Percentiles rank a stretch among this genome's conserved stretches.
Evolutionary conservation across 1,140 invertebrate species (phyloP).

Genomic region (Drosophila baimaii): DNA sequence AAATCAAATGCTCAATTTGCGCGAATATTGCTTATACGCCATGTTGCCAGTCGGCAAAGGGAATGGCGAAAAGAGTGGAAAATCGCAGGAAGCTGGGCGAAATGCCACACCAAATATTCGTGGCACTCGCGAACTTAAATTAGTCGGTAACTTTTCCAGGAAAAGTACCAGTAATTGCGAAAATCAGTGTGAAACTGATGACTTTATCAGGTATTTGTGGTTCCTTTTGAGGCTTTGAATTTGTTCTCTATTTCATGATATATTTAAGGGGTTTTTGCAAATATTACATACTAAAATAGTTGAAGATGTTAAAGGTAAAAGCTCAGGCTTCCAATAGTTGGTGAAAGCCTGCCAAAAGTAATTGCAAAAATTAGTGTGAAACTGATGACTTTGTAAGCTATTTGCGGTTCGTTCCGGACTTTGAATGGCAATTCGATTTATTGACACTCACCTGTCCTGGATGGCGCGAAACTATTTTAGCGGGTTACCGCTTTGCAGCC

Average conservation of each 20-base stretch:
- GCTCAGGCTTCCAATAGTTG: slow-evolving; percentile 9
- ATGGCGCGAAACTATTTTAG: slow-evolving; percentile 44
- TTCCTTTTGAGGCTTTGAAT: not conserved
- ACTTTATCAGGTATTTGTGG: slow-evolving; percentile 15
- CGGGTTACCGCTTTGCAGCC: slow-evolving; percentile 15
- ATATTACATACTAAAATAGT: not conserved
- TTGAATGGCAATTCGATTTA: slow-evolving; percentile 19
- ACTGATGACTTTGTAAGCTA: slow-evolving; percentile 11
- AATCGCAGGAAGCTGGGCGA: slow-evolving; percentile 2
- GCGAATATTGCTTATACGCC: slow-evolving; percentile 73
- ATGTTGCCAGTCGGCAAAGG: slow-evolving; percentile 16
- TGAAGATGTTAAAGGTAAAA: not conserved
- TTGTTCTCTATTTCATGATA: slow-evolving; percentile 7
- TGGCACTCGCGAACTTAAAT: slow-evolving; percentile 28
- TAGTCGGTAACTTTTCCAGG: slow-evolving; percentile 31
- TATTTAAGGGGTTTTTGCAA: no score
- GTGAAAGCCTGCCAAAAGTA: slow-evolving; percentile 39
- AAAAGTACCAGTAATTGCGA: slow-evolving; percentile 46
- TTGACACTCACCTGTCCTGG: slow-evolving; percentile 27
- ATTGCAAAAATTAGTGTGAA: slow-evolving; percentile 36
- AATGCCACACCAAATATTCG: not conserved
- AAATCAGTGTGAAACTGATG: slow-evolving; percentile 13
- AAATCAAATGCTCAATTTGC: slow-evolving; percentile 82
- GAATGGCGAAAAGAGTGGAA: slow-evolving; percentile 22
- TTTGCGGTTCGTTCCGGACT: slow-evolving; percentile 9